Percentiles rank a stretch among this genome's conserved stretches.
Conservation (phyloP, 2,888 invertebrate species). For the Anorthoa munda region DNA sequence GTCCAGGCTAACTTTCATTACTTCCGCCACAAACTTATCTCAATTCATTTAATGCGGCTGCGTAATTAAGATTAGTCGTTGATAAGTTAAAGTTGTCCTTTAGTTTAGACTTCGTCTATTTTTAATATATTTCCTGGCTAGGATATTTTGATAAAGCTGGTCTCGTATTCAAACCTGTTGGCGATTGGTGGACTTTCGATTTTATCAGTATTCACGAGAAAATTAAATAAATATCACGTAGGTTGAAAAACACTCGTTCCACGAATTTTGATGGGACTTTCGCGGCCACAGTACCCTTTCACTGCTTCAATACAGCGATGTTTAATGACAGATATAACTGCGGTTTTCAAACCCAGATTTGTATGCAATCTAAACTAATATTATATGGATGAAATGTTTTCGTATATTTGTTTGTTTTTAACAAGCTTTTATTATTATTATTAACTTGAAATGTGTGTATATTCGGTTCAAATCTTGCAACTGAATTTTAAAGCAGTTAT, state of each 20-base stretch:
- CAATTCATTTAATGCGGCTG: background rate
- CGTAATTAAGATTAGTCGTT: slow-evolving; percentile 43
- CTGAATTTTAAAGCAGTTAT: no score
- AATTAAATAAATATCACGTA: slow-evolving; percentile 5
- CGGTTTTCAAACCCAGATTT: no score
- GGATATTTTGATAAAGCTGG: background rate
- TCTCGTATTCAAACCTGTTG: background rate
- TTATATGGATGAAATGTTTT: no score
- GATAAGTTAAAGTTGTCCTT: slow-evolving; percentile 39
- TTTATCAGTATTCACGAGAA: background rate
- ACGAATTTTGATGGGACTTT: slow-evolving; percentile 30
- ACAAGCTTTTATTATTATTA: no score
- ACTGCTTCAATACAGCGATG: background rate
- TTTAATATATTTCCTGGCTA: slow-evolving; percentile 24
- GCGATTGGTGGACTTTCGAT: background rate
- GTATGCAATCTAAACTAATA: no score
- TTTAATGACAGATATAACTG: background rate
- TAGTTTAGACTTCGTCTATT: background rate
- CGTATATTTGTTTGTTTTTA: no score
- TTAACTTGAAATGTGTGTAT: no score
- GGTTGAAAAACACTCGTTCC: background rate
- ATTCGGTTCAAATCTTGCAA: no score
- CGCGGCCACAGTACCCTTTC: slow-evolving; percentile 12
- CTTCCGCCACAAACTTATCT: slow-evolving; percentile 30
- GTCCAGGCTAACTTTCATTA: slow-evolving; percentile 31